Percentiles rank a stretch among this genome's conserved stretches.
phyloP scores from a whole-genome alignment of 2,888 invertebrate genomes.

The Meandrusa payeni region DNA sequence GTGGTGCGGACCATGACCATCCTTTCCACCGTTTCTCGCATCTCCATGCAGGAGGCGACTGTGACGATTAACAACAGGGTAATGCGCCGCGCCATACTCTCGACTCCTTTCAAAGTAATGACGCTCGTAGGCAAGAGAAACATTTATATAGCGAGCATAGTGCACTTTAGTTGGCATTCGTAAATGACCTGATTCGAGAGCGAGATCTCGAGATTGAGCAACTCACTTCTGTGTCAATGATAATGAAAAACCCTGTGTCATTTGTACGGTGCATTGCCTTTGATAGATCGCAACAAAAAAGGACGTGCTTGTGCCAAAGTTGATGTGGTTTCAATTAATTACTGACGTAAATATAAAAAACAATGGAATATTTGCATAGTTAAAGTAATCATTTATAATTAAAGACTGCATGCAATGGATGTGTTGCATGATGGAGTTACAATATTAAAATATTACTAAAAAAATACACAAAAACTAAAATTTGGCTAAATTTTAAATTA shows the following conservation, averaged over 20 bases:
- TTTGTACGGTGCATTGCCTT: conserved; percentile 63
- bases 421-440: too few species aligned
- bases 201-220: conserved; percentile 71
- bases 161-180: conserved; percentile 69
- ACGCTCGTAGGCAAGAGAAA: conserved; percentile 60
- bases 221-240: conserved; percentile 77
- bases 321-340: conserved; percentile 22
- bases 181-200: conserved; percentile 61
- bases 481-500: too few species aligned
- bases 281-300: conserved; percentile 19
- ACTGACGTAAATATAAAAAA: conserved; percentile 19
- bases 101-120: conserved; percentile 56
- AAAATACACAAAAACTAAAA: too few species aligned
- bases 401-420: too few species aligned
- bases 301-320: conserved; percentile 42
- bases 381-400: too few species aligned
- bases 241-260: conserved; percentile 73
- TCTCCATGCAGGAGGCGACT: conserved; percentile 59
- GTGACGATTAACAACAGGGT: conserved; percentile 43
- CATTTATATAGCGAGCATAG: conserved; percentile 71
- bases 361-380: too few species aligned
- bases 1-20: conserved; percentile 80
- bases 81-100: conserved; percentile 58
- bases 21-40: conserved; percentile 71
- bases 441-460: too few species aligned